phyloP scores from a whole-genome alignment of 2,888 invertebrate species.

The Mylabris sibirica region DNA sequence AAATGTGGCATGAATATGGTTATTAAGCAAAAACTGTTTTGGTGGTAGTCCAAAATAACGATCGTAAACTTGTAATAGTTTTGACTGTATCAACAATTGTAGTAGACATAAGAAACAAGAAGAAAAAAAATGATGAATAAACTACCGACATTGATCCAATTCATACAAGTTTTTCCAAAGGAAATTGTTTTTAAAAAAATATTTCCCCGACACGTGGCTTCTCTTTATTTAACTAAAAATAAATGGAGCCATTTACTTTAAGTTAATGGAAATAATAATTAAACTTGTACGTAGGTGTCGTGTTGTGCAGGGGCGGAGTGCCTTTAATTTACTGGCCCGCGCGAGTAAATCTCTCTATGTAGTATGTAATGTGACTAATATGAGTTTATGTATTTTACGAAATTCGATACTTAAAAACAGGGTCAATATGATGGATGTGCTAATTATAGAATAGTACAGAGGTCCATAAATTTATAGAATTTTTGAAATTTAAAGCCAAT shows the following conservation, averaged over 20 bases:
- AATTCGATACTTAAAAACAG: too few species aligned
- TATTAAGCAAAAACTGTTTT: constrained; percentile 20
- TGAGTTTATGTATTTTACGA: too few species aligned
- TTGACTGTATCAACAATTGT: not conserved
- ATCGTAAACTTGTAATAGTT: constrained; percentile 7
- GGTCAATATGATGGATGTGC: too few species aligned
- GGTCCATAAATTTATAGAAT: too few species aligned
- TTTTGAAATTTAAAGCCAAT: too few species aligned
- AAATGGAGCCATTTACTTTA: not conserved
- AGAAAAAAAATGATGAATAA: too few species aligned
- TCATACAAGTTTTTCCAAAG: not conserved
- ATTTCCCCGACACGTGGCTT: not conserved
- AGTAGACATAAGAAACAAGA: not conserved
- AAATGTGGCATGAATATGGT: constrained; percentile 20
- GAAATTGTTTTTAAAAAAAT: not conserved
- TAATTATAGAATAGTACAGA: too few species aligned
- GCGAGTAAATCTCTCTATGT: too few species aligned
- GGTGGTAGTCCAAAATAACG: constrained; percentile 16
- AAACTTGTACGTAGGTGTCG: not conserved
- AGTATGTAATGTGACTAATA: too few species aligned
- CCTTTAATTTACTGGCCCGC: too few species aligned
- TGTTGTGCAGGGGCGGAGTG: too few species aligned
- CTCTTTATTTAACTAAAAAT: not conserved
- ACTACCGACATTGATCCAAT: constrained; percentile 1
- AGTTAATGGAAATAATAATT: not conserved